Base-by-base conservation (phyloP, 2,888 invertebrate genomes). In the Drosophila flavopinicola region DNA sequence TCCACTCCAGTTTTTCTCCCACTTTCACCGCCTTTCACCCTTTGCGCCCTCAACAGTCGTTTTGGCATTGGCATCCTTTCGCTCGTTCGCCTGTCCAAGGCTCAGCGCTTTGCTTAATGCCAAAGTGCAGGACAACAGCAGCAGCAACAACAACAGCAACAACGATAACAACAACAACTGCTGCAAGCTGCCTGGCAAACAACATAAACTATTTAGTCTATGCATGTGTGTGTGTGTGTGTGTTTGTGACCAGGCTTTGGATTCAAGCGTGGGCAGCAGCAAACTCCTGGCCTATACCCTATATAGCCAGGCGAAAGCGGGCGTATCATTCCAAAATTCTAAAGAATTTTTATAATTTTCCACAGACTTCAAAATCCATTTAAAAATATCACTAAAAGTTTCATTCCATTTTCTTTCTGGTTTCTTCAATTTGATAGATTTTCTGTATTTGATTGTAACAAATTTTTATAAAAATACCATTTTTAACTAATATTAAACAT, bases 141-240 rank as follows among this genome's bases (percentile, higher is more conserved):
- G 5, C 66, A 66, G 5, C 69, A 68, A 7, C 56, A 52, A 4
- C 47, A 52, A 1, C 63, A 39, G 2, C 13, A 24, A 1, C 41
- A 39, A 20, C 74, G 45, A 35, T 29, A 51, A 7, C 48, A 54
- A 15, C 44, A 29, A 37, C 65, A 32, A 23, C 37, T 58, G 49
- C 45, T 61, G 59, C 57, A 60, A 71, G 76, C 42, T 71, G 72
- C 25, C 59, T 72, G 74, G 86, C 77, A 86, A 80, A 80, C 84
- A 80, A 84, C 86, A 86, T 80, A 86, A 86, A 80, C 82, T 86
- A 80, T 86, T 79, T 84, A 84, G 70, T 80, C 66, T 80, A 80
- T 80, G 86, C 58, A 44, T 38, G 11, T 24, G 13, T 29, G 11
- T 35, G 30, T 24, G 13, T 20, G 37, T 37, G 25, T 41, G 38